Percentiles rank a stretch among this genome's conserved stretches.
Conservation (phyloP, 2,888 invertebrate genomes). For the Dione vanillae region DNA sequence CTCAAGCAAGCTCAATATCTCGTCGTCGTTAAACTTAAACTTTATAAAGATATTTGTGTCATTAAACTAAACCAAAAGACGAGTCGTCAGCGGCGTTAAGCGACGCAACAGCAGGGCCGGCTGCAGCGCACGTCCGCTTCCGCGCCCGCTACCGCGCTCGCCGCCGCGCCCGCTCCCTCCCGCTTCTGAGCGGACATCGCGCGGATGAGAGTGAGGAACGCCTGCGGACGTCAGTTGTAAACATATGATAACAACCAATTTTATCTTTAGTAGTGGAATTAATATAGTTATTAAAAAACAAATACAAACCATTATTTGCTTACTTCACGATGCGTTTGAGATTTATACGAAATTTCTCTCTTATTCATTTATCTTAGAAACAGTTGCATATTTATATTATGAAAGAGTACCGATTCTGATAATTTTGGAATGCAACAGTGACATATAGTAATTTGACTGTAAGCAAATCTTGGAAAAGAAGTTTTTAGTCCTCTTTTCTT, state of each 20-base stretch:
- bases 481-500: too few relatives aligned
- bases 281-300: background rate
- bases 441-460: too few relatives aligned
- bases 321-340: background rate
- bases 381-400: too few relatives aligned
- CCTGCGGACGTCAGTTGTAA: slow-evolving; percentile 61
- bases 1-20: background rate
- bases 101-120: slow-evolving; percentile 60
- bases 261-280: too few relatives aligned
- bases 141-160: slow-evolving; percentile 48
- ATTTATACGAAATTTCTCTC: too few relatives aligned
- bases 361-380: too few relatives aligned
- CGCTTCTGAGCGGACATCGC: slow-evolving; percentile 70
- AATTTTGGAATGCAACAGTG: too few relatives aligned
- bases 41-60: too few relatives aligned
- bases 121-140: slow-evolving; percentile 43
- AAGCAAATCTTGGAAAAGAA: too few relatives aligned
- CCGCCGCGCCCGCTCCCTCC: slow-evolving; percentile 53
- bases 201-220: slow-evolving; percentile 72
- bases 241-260: too few relatives aligned
- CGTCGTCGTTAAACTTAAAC: too few relatives aligned
- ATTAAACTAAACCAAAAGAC: background rate
- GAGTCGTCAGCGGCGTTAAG: slow-evolving; percentile 53
- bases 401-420: too few relatives aligned
- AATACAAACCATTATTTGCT: slow-evolving; percentile 10